phyloP scores from a whole-genome alignment of 1,140 invertebrate species.

The Heliconius eleuchia region DNA sequence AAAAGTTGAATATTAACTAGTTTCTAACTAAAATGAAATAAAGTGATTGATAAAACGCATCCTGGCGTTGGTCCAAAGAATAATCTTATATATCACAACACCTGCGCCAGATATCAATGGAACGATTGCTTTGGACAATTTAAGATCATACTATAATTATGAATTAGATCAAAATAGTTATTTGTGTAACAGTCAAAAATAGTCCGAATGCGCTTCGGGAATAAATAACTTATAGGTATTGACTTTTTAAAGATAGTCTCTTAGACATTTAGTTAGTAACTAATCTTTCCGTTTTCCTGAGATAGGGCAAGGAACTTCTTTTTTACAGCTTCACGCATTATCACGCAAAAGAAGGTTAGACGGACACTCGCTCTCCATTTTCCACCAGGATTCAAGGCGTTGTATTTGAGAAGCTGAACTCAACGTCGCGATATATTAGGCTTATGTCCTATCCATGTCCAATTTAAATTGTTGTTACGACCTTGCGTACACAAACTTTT shows the following conservation, averaged over 20 bases:
- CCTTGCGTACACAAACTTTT: background rate
- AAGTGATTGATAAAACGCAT: background rate
- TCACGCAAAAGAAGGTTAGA: too few relatives aligned
- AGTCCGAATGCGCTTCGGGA: background rate
- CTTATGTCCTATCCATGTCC: background rate
- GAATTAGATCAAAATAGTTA: constrained; percentile 7
- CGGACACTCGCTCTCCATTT: too few relatives aligned
- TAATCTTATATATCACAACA: background rate
- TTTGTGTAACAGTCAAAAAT: background rate
- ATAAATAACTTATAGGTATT: background rate
- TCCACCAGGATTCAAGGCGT: background rate
- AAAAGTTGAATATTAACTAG: too few relatives aligned
- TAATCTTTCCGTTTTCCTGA: too few relatives aligned
- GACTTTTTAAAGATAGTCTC: background rate
- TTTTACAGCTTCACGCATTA: too few relatives aligned
- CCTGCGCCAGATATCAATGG: background rate
- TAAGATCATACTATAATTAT: constrained; percentile 9
- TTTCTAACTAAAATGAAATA: too few relatives aligned
- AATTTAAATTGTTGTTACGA: background rate
- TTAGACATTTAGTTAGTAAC: too few relatives aligned
- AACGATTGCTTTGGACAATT: constrained; percentile 2
- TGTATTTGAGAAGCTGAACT: background rate
- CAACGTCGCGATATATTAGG: too few relatives aligned
- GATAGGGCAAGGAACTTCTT: too few relatives aligned
- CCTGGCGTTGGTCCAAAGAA: background rate